These are phyloP conservation scores for Hippasteria phrygiana DNA, from an alignment of 53 echinoderm and acorn worm genomes.

Conservation along the genomic window DNA sequence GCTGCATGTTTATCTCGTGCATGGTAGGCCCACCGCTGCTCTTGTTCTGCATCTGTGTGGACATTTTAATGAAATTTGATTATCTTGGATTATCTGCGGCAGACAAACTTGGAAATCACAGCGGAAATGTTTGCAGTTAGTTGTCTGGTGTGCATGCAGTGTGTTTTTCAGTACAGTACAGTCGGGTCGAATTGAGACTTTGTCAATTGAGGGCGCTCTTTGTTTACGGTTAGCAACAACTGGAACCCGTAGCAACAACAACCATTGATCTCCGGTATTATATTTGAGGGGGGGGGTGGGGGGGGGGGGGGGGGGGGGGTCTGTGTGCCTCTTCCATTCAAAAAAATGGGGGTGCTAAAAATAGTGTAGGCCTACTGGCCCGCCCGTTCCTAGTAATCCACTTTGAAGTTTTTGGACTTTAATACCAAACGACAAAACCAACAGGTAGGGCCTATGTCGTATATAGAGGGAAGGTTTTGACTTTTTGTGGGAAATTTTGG, in stretches of 20 bases:
- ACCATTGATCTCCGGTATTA: background rate
- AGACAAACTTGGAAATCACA: background rate
- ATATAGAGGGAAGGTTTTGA: too few species aligned
- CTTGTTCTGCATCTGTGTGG: background rate
- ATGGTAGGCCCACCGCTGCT: conserved; percentile 47
- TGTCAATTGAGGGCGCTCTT: conserved; percentile 60
- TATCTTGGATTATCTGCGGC: background rate
- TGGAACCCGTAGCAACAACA: background rate
- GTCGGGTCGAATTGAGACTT: background rate
- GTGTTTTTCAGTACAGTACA: background rate
- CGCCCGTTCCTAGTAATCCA: too few species aligned
- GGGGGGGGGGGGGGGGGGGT: too few species aligned
- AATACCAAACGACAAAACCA: too few species aligned
- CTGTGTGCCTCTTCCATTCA: too few species aligned
- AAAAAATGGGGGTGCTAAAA: too few species aligned
- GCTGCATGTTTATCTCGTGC: conserved; percentile 88
- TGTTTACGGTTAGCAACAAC: conserved; percentile 63
- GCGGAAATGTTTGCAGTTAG: background rate
- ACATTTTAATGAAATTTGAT: background rate
- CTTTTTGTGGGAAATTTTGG: too few species aligned
- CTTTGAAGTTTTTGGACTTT: too few species aligned
- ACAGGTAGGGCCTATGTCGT: too few species aligned
- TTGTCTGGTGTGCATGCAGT: background rate
- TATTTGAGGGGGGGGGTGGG: too few species aligned
- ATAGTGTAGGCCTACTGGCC: too few species aligned